phyloP scores from a whole-genome alignment of 2,888 invertebrate genomes.

The Loripinus fragilis region DNA sequence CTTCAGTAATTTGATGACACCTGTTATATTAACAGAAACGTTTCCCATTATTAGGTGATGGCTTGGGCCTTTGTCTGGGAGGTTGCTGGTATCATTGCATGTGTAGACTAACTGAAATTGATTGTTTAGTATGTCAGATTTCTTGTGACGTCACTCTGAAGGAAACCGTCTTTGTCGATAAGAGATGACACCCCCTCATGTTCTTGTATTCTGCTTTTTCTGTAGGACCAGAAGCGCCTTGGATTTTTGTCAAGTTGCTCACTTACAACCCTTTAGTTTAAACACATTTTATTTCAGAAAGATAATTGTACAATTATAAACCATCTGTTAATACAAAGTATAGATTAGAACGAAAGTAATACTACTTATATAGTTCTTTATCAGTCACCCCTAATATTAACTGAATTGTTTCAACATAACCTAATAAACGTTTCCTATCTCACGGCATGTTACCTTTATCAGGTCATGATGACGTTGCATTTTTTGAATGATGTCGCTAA shows the following conservation, averaged over 20 bases:
- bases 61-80: conserved; percentile 6
- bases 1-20: conserved; percentile 22
- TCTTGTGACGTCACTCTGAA: background rate
- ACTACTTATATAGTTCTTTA: no score
- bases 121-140: conserved; percentile 11
- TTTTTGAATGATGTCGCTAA: no score
- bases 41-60: background rate
- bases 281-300: no score
- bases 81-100: background rate
- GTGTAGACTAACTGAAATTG: conserved; percentile 17
- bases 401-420: no score
- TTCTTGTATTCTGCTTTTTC: background rate
- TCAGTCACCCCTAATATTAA: no score
- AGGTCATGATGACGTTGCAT: no score
- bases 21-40: background rate
- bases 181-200: no score
- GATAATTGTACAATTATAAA: no score
- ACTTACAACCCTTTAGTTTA: background rate
- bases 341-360: background rate
- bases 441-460: no score
- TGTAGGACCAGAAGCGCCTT: background rate
- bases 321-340: no score
- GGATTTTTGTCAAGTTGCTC: background rate
- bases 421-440: no score
- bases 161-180: no score